A percentile compares a stretch with the other conserved stretches of the same genome.
These are phyloP conservation scores for Bactericera cockerelli DNA, from an alignment of 1,140 invertebrate species.

Conservation along the genomic window DNA sequence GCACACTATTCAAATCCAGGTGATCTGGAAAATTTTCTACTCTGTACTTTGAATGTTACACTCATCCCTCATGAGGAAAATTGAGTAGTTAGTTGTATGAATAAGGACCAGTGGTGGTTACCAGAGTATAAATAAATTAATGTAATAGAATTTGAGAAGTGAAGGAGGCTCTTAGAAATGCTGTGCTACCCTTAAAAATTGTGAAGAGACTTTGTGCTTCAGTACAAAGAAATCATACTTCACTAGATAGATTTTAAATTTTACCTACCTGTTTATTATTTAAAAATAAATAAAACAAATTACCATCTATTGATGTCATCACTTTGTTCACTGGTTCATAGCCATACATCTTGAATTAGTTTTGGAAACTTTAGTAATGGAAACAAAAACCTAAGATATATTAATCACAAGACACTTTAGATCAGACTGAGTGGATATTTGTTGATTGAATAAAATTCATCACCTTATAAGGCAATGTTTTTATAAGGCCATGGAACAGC, in stretches of 20 bases:
- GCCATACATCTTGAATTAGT: conserved; percentile 31
- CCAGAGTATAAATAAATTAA: too few species aligned
- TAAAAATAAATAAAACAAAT: conserved; percentile 21
- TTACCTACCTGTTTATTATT: too few species aligned
- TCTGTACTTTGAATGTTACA: too few species aligned
- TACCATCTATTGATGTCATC: conserved; percentile 39
- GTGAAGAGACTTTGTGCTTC: too few species aligned
- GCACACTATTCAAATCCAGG: neutral
- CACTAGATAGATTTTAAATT: too few species aligned
- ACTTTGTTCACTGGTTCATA: conserved; percentile 35
- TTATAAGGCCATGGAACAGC: conserved; percentile 19
- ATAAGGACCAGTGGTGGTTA: too few species aligned
- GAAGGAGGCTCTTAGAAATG: too few species aligned
- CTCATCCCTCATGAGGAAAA: too few species aligned
- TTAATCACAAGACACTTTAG: neutral
- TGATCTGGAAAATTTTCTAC: neutral
- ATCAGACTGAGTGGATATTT: conserved; percentile 15
- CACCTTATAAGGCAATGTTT: conserved; percentile 27
- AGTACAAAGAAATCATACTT: too few species aligned
- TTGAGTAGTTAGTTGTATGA: too few species aligned
- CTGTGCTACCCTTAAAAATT: too few species aligned
- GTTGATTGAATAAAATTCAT: conserved; percentile 23
- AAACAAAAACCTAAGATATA: conserved; percentile 8
- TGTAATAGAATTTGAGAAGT: too few species aligned
- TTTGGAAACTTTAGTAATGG: neutral